These are phyloP conservation scores for Dusona sp. DNA, from an alignment of 2,888 invertebrate species.

Conservation along the genomic window DNA sequence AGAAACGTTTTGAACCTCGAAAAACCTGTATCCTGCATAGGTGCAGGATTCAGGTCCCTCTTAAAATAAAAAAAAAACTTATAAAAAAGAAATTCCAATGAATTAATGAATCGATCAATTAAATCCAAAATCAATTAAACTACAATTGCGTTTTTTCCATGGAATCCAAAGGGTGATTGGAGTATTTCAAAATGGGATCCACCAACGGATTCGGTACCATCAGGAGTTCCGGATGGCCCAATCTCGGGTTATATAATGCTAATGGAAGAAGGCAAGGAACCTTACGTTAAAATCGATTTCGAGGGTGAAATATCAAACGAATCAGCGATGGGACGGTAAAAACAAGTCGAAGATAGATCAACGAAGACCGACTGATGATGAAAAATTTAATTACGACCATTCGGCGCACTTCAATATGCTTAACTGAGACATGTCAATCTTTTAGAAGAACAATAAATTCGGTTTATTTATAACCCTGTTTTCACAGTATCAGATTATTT, in stretches of 20 bases:
- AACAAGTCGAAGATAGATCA: background rate
- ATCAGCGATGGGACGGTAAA: conserved; percentile 3
- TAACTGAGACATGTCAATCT: background rate
- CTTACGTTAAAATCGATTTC: conserved; percentile 40
- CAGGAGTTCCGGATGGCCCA: conserved; percentile 51
- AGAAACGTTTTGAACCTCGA: too few species aligned
- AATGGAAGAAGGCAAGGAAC: conserved; percentile 59
- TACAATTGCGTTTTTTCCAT: background rate
- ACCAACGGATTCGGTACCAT: conserved; percentile 46
- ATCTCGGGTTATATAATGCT: conserved; percentile 5
- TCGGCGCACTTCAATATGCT: background rate
- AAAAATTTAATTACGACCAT: background rate
- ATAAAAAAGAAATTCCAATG: background rate
- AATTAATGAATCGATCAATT: background rate
- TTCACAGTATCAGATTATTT: background rate
- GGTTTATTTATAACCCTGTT: background rate
- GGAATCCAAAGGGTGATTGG: conserved; percentile 58
- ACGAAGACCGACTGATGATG: background rate
- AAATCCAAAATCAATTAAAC: background rate
- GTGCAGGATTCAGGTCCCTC: too few species aligned
- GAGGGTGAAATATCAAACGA: conserved; percentile 41
- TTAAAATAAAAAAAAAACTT: too few species aligned
- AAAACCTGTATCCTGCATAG: too few species aligned
- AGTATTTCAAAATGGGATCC: conserved; percentile 39
- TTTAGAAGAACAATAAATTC: background rate